Evolutionary conservation across 2,888 invertebrate genomes (phyloP), one percentile per base, ranked within the genome.

Genomic region (Lithophane leautieri): DNA sequence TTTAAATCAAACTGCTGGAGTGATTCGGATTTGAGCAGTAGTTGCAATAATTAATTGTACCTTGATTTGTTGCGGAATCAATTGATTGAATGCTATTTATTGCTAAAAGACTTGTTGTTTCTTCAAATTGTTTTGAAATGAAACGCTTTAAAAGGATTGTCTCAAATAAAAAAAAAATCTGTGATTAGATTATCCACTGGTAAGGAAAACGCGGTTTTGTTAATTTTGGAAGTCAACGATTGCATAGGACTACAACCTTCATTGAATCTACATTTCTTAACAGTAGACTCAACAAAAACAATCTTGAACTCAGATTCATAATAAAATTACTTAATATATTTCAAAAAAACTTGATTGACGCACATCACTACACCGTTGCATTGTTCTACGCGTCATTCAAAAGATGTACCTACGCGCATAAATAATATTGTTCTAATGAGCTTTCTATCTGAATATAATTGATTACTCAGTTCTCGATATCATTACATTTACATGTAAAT

Each of bases 371-470:
- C 70, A 50, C 82, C 40, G 42, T 54, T 52, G 70, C 68, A 81
- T 84, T 83, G 84, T 83, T 83, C 68, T 70, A 52, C 19, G 16
- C 50, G 28, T 67, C n/a, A 56, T 60, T 40, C 44, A 40, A 52
- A 73, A 71, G 82, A 81, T 70, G 78, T 78, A 72, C 68, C 68
- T 71, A 54, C 42, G 62, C 61, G 65, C 68, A 79, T 85, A 50
- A 78, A 82, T 75, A 75, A 50, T 34, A 61, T 68, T 65, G n/a
- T 70, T 70, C n/a, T 76, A 85, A 84, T 76, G 69, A 79, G 73
- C 83, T 84, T 85, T 84, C 83, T 73, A 82, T 83, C 60, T 72
- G 78, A 60, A 72, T 75, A 60, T 73, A 80, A 77, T 81, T 73
- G 66, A 80, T 83, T 84, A 81, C 50, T 83, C 77, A 56, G 65